These are phyloP conservation scores for Busseola fusca DNA, from an alignment of 2,888 invertebrate genomes.

Conservation along the genomic window DNA sequence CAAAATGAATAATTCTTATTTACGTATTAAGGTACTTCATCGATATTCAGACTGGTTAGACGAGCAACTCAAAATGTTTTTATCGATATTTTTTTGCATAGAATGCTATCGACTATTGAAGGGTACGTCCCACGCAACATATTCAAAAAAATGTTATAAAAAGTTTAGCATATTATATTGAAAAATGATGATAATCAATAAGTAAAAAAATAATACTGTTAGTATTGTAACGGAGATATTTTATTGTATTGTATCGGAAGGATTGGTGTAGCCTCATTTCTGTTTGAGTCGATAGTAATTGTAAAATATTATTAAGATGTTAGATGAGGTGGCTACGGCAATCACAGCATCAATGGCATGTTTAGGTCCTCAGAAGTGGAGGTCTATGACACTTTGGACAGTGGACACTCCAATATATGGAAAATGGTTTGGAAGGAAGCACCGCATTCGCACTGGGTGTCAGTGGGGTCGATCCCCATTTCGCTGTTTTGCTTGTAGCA, in stretches of 20 bases:
- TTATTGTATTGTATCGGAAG: too few species aligned
- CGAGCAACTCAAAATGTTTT: neutral
- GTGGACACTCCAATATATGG: neutral
- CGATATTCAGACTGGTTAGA: slow-evolving; percentile 12
- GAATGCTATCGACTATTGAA: neutral
- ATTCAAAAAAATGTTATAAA: slow-evolving; percentile 6
- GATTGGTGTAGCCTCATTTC: neutral
- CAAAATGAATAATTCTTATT: neutral
- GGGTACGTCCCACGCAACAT: slow-evolving; percentile 17
- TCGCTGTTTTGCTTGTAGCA: neutral
- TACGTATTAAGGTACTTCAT: neutral
- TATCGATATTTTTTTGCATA: slow-evolving; percentile 8
- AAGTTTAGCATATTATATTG: neutral
- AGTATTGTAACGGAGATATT: neutral
- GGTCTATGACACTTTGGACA: neutral
- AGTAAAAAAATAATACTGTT: slow-evolving; percentile 1
- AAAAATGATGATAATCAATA: neutral
- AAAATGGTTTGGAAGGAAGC: neutral
- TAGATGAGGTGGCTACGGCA: neutral
- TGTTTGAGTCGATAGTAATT: neutral
- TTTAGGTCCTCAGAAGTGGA: neutral
- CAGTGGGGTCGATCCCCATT: neutral
- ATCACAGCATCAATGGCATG: neutral
- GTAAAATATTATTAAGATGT: neutral
- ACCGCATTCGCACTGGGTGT: neutral